A percentile compares a stretch with the other conserved stretches of the same genome.
These are phyloP conservation scores for Bombycilla garrulus DNA, from an alignment of 2,113 vertebrate genomes.

Conservation along the genomic window DNA sequence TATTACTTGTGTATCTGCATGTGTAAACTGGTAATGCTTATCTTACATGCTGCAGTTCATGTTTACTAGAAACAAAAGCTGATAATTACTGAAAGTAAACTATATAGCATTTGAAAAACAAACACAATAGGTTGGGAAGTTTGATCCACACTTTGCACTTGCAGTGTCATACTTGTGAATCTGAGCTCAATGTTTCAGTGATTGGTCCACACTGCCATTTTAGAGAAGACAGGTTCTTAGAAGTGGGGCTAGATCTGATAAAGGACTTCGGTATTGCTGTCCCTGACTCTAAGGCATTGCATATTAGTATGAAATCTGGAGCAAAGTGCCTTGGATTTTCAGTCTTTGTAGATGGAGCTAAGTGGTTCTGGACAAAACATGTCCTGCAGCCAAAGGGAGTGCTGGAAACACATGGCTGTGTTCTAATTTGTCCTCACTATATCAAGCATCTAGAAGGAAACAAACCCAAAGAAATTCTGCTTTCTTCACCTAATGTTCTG, in stretches of 20 bases:
- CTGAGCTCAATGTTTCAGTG: neutral
- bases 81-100: neutral
- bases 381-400: neutral
- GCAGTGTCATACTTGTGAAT: neutral
- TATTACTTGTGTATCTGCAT: conserved; percentile 61
- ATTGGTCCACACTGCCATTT: neutral
- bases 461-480: neutral
- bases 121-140: neutral
- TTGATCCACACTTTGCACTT: neutral
- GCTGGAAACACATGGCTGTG: neutral
- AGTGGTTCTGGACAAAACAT: neutral
- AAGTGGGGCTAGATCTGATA: conserved; percentile 44
- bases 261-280: conserved; percentile 11
- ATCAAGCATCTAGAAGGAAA: neutral
- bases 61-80: neutral
- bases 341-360: neutral
- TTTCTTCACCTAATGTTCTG: neutral
- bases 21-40: conserved; percentile 13
- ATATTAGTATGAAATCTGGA: neutral
- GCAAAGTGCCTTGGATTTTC: neutral
- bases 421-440: neutral
- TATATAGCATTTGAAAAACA: neutral
- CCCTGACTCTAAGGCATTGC: neutral
- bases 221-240: neutral
- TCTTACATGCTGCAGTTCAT: conserved; percentile 52